Conservation (phyloP, 2,888 invertebrate genomes). For the Andrena minutula region DNA sequence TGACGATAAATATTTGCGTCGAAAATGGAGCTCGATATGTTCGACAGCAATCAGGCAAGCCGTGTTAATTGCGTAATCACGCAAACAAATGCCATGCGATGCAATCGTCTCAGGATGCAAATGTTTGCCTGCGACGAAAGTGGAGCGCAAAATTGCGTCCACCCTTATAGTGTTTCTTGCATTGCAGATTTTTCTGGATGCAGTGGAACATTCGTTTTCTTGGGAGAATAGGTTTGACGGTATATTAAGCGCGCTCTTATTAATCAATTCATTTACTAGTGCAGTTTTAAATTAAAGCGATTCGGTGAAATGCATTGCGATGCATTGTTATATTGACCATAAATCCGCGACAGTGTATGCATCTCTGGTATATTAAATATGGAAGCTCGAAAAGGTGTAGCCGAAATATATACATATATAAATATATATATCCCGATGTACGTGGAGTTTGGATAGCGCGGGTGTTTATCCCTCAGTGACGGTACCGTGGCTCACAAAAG, state of each 20-base stretch:
- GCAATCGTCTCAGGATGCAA: slow-evolving; percentile 22
- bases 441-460: not conserved
- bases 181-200: not conserved
- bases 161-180: not conserved
- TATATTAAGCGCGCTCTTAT: no score
- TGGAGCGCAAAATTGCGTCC: not conserved
- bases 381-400: not conserved
- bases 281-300: no score
- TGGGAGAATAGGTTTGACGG: no score
- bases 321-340: no score
- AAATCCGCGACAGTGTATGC: not conserved
- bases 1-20: slow-evolving; percentile 52
- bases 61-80: slow-evolving; percentile 44
- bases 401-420: slow-evolving; percentile 2
- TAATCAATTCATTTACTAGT: no score
- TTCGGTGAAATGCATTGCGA: no score
- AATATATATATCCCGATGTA: not conserved
- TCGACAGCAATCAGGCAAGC: slow-evolving; percentile 39
- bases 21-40: slow-evolving; percentile 53
- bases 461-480: slow-evolving; percentile 2
- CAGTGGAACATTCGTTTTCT: no score
- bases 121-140: not conserved
- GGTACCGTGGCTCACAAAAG: not conserved
- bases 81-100: slow-evolving; percentile 33
- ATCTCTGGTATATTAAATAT: not conserved